Percentiles rank a stretch among this genome's conserved stretches.
These are phyloP conservation scores for Eustalomyia histrio DNA, from an alignment of 2,888 invertebrate species.

Conservation along the genomic window DNA sequence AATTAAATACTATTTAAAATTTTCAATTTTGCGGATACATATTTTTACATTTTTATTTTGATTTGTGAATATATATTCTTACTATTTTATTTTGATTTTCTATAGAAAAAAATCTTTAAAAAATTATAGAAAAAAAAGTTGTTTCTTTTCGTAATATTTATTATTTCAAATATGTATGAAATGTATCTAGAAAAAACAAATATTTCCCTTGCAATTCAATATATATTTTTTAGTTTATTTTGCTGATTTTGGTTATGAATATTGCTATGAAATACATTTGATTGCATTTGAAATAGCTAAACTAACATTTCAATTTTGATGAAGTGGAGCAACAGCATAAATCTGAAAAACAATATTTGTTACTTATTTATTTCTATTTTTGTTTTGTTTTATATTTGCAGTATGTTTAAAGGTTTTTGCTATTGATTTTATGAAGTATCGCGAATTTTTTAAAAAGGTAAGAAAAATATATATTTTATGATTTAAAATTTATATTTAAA, in stretches of 20 bases:
- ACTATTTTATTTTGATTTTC: too few species aligned
- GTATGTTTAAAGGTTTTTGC: background rate
- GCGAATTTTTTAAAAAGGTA: background rate
- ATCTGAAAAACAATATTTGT: background rate
- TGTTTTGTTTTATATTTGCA: background rate
- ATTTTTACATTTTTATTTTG: too few species aligned
- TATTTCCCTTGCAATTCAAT: slow-evolving; percentile 19
- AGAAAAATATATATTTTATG: background rate
- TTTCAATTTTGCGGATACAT: too few species aligned
- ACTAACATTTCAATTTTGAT: slow-evolving; percentile 27
- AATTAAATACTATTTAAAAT: too few species aligned
- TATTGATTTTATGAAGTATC: background rate
- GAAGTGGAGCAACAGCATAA: slow-evolving; percentile 19
- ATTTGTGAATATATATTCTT: too few species aligned
- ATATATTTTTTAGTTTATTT: slow-evolving; percentile 5
- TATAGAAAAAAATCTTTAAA: too few species aligned
- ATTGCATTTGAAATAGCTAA: slow-evolving; percentile 26
- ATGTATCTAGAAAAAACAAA: too few species aligned
- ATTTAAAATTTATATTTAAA: too few species aligned
- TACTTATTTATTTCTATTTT: background rate
- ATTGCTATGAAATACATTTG: slow-evolving; percentile 15
- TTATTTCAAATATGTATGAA: too few species aligned
- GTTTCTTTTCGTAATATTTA: too few species aligned
- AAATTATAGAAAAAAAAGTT: too few species aligned
- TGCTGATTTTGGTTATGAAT: background rate